Evolutionary conservation across 2,888 invertebrate species (phyloP).

Genomic region (Tortricodes alternella): DNA sequence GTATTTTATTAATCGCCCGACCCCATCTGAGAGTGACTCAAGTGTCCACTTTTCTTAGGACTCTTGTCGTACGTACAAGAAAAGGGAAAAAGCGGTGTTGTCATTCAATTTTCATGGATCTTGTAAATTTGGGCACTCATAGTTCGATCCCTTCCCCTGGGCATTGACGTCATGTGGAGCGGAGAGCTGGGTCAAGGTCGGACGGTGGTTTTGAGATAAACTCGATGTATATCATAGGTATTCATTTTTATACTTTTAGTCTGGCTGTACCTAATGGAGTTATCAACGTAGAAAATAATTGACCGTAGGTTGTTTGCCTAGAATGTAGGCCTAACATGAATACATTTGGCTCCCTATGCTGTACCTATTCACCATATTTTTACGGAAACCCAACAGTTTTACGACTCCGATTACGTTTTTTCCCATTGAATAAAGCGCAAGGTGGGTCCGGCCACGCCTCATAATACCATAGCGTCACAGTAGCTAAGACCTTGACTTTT

Average conservation of each 20-base stretch:
- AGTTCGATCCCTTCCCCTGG: slow-evolving; percentile 34
- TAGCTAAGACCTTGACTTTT: slow-evolving; percentile 52
- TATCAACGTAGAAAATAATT: background rate
- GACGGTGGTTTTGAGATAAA: slow-evolving; percentile 7
- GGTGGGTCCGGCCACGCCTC: slow-evolving; percentile 57
- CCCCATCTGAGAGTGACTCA: slow-evolving; percentile 4
- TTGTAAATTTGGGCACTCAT: slow-evolving; percentile 25
- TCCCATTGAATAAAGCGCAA: slow-evolving; percentile 46
- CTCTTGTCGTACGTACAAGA: slow-evolving; percentile 11
- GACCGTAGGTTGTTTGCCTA: too few relatives aligned
- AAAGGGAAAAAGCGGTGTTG: slow-evolving; percentile 23
- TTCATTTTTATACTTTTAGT: slow-evolving; percentile 5
- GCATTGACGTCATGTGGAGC: slow-evolving; percentile 39
- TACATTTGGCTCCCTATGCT: too few relatives aligned
- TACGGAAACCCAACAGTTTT: background rate
- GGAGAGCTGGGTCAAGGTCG: slow-evolving; percentile 39
- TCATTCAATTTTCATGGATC: slow-evolving; percentile 29
- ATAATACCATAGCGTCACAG: slow-evolving; percentile 47
- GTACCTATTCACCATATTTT: background rate
- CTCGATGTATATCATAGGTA: slow-evolving; percentile 2
- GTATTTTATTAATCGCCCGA: slow-evolving; percentile 30
- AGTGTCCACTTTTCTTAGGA: slow-evolving; percentile 21
- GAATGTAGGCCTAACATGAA: too few relatives aligned
- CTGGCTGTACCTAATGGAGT: background rate
- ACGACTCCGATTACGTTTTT: slow-evolving; percentile 42